These are phyloP conservation scores for Gallinago stenura DNA, from an alignment of 2,797 vertebrate genomes.

Conservation along the genomic window DNA sequence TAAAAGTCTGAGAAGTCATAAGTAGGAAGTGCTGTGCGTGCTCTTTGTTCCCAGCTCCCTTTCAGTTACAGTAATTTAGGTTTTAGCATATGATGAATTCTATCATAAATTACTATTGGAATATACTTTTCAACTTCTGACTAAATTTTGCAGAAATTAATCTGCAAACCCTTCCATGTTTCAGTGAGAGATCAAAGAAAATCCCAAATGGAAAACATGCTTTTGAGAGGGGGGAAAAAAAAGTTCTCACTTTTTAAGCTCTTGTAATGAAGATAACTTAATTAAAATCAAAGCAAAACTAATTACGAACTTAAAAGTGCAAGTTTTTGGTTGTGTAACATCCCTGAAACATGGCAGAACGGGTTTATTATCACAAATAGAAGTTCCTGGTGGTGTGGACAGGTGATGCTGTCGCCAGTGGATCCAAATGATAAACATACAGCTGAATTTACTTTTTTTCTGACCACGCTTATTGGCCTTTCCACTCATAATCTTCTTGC, in stretches of 20 bases:
- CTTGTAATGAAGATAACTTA: slow-evolving; percentile 46
- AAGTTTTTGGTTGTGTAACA: background rate
- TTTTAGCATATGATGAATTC: slow-evolving; percentile 17
- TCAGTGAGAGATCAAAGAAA: slow-evolving; percentile 62
- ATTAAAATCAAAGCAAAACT: slow-evolving; percentile 67
- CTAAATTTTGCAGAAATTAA: slow-evolving; percentile 49
- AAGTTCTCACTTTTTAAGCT: background rate
- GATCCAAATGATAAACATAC: background rate
- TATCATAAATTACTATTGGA: slow-evolving; percentile 5
- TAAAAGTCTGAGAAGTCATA: background rate
- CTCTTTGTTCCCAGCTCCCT: background rate
- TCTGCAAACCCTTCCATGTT: slow-evolving; percentile 22
- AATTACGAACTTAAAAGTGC: slow-evolving; percentile 43
- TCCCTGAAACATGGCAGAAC: background rate
- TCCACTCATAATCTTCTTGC: background rate
- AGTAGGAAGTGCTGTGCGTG: background rate
- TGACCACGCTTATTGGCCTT: background rate
- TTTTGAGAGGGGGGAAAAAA: background rate
- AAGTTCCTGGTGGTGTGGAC: background rate
- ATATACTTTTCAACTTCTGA: slow-evolving; percentile 9
- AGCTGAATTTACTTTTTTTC: background rate
- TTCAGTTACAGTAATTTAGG: slow-evolving; percentile 45
- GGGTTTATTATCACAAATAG: background rate
- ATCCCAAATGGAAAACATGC: slow-evolving; percentile 55
- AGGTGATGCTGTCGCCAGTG: background rate